A percentile compares a stretch with the other conserved stretches of the same genome.
Conservation (phyloP, 2,113 vertebrate species). For the Dipodomys spectabilis region DNA sequence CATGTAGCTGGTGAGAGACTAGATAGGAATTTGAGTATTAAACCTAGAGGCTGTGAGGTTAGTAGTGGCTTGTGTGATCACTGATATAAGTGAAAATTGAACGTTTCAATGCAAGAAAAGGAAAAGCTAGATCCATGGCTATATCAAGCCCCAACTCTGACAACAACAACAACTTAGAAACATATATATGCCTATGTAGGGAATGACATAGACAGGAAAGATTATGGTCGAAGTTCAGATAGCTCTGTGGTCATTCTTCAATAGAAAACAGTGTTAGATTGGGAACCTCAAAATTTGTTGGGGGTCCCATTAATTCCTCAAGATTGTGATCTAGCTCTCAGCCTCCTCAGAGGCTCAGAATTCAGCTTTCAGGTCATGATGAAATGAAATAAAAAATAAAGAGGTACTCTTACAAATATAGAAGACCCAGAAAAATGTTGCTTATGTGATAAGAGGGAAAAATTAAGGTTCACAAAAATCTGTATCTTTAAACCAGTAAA, state of each 20-base stretch:
- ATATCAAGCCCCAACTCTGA: not conserved
- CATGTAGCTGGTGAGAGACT: not conserved
- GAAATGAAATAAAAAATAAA: slow-evolving; percentile 51
- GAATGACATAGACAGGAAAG: not conserved
- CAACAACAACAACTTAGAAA: not conserved
- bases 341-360: not conserved
- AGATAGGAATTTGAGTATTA: not conserved
- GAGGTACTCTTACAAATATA: not conserved
- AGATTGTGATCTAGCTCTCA: not conserved
- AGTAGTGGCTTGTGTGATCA: not conserved
- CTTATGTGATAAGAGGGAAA: not conserved
- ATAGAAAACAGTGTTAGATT: not conserved
- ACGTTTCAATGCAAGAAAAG: not conserved
- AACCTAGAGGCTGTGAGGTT: not conserved
- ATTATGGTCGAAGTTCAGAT: not conserved
- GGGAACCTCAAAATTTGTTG: not conserved
- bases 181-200: not conserved
- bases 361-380: not conserved
- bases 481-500: not conserved
- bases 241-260: not conserved
- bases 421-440: not conserved
- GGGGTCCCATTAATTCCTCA: not conserved
- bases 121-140: not conserved
- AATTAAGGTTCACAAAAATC: not conserved
- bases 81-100: not conserved